Evolutionary conservation across 2,113 vertebrate genomes (phyloP), one percentile per base, ranked within the genome.

Genomic region (Peromyscus polionotus): DNA sequence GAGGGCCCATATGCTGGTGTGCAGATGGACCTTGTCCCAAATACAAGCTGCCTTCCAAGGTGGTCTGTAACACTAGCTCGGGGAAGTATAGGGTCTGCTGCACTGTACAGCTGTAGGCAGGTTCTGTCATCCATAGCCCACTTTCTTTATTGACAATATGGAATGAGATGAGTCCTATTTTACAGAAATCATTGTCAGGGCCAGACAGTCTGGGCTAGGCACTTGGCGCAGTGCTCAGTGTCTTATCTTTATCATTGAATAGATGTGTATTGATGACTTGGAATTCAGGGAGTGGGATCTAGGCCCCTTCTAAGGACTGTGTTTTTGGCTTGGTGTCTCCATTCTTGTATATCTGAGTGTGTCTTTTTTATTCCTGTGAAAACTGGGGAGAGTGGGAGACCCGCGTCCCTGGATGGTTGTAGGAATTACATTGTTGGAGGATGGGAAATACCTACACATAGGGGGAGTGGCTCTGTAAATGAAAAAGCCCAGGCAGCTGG

Each of bases 401-500:
- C 54, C 5, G 7, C 17, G 9, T 80, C 26, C n/a, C 31, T n/a
- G 39, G n/a, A 42, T 61, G 22, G 51, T 65, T 39, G 2, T 88
- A 31, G 36, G 51, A 90, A 80, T 72, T 72, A 33, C 75, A 5
- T 67, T 14, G 63, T 70, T 11, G 10, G 20, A 31, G 10, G 36
- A 28, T 31, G 0, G 33, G 42, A 77, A 87, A 75, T 36, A 6
- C 48, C 72, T 1, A 0, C 17, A 1, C 28, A 36, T 33, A 13
- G 39, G 51, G 59, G 81, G 31, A 65, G 72, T 67, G 33, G 0
- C 59, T 24, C 8, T 0, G 0, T 68, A 39, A 39, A 31, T n/a
- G 19, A 1, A 80, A 54, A n/a, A 42, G 12, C 1, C 45, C 0
- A 10, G 67, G 31, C 31, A 36, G 0, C 79, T 1, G 0, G 12